Conservation (phyloP, 2,113 vertebrate species). For the Brienomyrus longianalis region DNA sequence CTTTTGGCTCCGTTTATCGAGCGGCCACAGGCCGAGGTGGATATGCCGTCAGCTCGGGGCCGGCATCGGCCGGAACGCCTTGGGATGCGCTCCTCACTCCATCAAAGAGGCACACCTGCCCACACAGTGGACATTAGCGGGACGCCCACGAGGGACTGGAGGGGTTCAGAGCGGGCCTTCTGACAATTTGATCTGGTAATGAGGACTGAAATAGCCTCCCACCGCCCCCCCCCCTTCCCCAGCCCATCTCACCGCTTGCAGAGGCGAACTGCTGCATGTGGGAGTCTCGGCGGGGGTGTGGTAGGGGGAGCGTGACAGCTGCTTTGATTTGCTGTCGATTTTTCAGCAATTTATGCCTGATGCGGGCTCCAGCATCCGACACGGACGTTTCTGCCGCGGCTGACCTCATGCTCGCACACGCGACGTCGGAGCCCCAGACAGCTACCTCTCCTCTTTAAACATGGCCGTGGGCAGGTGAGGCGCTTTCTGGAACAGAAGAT, state of each 20-base stretch:
- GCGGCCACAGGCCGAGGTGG: neutral
- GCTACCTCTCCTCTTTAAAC: neutral
- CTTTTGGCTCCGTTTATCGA: neutral
- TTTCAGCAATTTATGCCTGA: neutral
- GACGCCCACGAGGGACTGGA: neutral
- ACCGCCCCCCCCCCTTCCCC: neutral
- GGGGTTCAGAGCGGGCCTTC: neutral
- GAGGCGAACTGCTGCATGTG: constrained; percentile 18
- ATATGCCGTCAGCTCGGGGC: neutral
- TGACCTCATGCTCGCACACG: neutral
- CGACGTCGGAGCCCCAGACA: neutral
- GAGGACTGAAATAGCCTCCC: neutral
- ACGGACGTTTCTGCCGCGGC: neutral
- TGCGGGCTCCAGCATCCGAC: neutral
- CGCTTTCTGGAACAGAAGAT: neutral
- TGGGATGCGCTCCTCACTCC: neutral
- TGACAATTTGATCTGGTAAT: neutral
- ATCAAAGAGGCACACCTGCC: neutral
- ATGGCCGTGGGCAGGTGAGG: neutral
- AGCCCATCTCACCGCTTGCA: neutral
- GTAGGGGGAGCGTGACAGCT: neutral
- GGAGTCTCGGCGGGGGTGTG: constrained; percentile 33
- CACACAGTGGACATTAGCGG: neutral
- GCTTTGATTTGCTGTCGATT: neutral
- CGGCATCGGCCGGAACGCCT: neutral